phyloP scores from a whole-genome alignment of 1,140 invertebrate species.

The Contarinia nasturtii region DNA sequence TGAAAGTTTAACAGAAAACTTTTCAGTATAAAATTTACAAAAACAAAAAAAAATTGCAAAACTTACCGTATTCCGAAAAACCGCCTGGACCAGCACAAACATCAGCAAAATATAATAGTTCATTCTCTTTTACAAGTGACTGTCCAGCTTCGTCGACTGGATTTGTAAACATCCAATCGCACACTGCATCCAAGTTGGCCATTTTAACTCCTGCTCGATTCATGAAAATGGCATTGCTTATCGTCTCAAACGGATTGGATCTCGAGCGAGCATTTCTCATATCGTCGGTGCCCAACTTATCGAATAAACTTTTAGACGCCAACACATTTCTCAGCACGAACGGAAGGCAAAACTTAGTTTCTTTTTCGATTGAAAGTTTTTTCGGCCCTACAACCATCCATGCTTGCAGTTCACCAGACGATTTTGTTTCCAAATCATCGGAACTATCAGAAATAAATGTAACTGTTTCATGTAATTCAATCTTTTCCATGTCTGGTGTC shows the following conservation, averaged over 20 bases:
- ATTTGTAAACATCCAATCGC: constrained; percentile 81
- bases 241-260: constrained; percentile 90
- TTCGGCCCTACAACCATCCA: constrained; percentile 41
- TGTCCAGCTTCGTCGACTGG: constrained; percentile 37
- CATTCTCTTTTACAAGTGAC: constrained; percentile 26
- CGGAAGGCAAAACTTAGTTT: constrained; percentile 57
- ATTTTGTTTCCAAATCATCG: constrained; percentile 19
- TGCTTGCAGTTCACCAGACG: constrained; percentile 23
- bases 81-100: constrained; percentile 89
- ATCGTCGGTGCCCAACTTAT: constrained; percentile 58
- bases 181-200: constrained; percentile 89
- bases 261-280: constrained; percentile 57
- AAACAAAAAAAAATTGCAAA: too few species aligned
- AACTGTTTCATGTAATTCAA: constrained; percentile 15
- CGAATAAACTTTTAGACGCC: constrained; percentile 66
- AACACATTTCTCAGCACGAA: constrained; percentile 50
- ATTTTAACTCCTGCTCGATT: constrained; percentile 96
- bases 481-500: constrained; percentile 38
- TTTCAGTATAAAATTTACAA: too few species aligned
- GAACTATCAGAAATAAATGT: constrained; percentile 11
- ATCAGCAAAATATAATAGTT: constrained; percentile 81
- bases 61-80: constrained; percentile 95
- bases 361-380: constrained; percentile 55
- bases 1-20: too few species aligned
- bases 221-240: constrained; percentile 72